These are phyloP conservation scores for Atethmia centrago DNA, from an alignment of 2,888 invertebrate species.

Conservation along the genomic window DNA sequence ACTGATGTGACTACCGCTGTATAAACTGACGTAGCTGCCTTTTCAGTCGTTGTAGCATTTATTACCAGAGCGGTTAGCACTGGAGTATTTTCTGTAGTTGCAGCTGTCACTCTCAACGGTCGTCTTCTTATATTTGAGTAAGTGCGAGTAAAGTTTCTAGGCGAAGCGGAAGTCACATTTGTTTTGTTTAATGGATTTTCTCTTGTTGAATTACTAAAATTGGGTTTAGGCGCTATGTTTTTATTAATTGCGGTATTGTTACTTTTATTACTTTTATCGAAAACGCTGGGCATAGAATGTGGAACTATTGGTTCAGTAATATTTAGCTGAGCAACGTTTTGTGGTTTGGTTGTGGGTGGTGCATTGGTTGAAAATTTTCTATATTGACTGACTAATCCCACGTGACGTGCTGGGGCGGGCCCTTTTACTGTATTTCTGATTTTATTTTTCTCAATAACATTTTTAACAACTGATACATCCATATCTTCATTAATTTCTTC, in stretches of 20 bases:
- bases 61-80: constrained; percentile 62
- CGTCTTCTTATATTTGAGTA: constrained; percentile 83
- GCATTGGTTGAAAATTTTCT: constrained; percentile 83
- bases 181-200: constrained; percentile 71
- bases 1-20: constrained; percentile 89
- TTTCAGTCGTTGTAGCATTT: constrained; percentile 85
- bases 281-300: constrained; percentile 72
- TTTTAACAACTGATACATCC: constrained; percentile 91
- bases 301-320: constrained; percentile 78
- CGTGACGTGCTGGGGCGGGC: constrained; percentile 86
- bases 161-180: constrained; percentile 68
- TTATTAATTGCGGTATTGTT: constrained; percentile 67
- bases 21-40: constrained; percentile 87
- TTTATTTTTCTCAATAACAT: constrained; percentile 89
- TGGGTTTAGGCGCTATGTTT: constrained; percentile 66
- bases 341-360: constrained; percentile 77
- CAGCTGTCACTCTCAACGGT: constrained; percentile 79
- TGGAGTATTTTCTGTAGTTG: constrained; percentile 77
- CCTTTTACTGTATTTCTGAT: constrained; percentile 88
- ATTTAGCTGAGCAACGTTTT: constrained; percentile 78
- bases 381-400: constrained; percentile 87
- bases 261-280: constrained; percentile 71
- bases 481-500: constrained; percentile 91
- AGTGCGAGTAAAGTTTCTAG: constrained; percentile 82
- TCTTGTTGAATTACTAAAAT: constrained; percentile 66